Evolutionary conservation across 2,888 invertebrate genomes (phyloP).

Genomic region (Mayetiola destructor): DNA sequence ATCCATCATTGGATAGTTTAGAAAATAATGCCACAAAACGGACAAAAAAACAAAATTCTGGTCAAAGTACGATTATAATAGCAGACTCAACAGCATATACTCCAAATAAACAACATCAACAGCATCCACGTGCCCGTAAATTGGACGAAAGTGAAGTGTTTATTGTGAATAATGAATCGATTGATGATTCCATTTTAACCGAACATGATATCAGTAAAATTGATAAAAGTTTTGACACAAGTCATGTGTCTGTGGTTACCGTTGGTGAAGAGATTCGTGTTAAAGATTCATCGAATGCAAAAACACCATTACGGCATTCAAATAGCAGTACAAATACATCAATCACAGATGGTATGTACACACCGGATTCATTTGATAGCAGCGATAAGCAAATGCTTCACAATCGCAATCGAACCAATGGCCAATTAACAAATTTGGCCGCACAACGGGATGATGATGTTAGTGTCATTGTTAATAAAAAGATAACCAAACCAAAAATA

Average conservation of each 20-base stretch:
- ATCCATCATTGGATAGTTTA: constrained; percentile 59
- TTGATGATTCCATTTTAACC: constrained; percentile 45
- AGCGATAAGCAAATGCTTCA: not conserved
- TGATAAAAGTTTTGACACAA: constrained; percentile 48
- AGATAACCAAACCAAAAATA: constrained; percentile 32
- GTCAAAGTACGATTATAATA: constrained; percentile 28
- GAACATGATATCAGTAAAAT: constrained; percentile 27
- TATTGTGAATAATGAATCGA: constrained; percentile 56
- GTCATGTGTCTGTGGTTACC: constrained; percentile 82
- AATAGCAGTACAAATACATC: constrained; percentile 18
- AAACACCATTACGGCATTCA: not conserved
- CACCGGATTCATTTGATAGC: constrained; percentile 4
- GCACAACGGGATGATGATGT: constrained; percentile 25
- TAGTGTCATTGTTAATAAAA: constrained; percentile 33
- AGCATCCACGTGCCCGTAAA: constrained; percentile 41
- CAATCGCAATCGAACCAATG: constrained; percentile 35
- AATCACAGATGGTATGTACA: not conserved
- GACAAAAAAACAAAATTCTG: not conserved
- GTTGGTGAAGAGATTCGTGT: constrained; percentile 70
- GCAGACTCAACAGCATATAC: constrained; percentile 18
- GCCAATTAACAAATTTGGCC: constrained; percentile 31
- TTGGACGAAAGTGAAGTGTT: constrained; percentile 77
- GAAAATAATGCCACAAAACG: constrained; percentile 38
- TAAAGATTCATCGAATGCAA: constrained; percentile 47
- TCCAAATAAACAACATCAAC: constrained; percentile 16